These are phyloP conservation scores for Tyrannus savana DNA, from an alignment of 2,113 vertebrate species.

Conservation along the genomic window DNA sequence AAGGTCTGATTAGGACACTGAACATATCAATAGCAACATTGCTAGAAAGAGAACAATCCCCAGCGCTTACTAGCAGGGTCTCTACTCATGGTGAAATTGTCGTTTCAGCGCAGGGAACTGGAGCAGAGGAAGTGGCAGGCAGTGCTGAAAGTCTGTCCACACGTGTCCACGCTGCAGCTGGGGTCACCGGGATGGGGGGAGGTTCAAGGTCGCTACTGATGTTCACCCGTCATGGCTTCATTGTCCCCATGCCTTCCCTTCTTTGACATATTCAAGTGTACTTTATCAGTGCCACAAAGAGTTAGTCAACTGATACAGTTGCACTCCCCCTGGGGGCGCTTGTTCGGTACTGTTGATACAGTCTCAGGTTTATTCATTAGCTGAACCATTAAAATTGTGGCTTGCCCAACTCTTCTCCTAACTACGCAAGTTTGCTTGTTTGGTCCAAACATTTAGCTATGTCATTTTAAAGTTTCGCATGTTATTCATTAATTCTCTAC, in stretches of 20 bases:
- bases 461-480: constrained; percentile 64
- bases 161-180: constrained; percentile 44
- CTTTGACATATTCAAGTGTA: constrained; percentile 71
- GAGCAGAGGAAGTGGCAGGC: constrained; percentile 46
- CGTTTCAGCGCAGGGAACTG: constrained; percentile 1
- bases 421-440: constrained; percentile 61
- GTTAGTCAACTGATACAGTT: constrained; percentile 75
- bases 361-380: constrained; percentile 72
- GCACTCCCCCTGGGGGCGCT: constrained; percentile 44
- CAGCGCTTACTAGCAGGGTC: constrained; percentile 51
- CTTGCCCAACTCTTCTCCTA: constrained; percentile 33
- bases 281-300: constrained; percentile 72
- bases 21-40: constrained; percentile 36
- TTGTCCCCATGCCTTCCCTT: constrained; percentile 66
- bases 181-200: constrained; percentile 65
- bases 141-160: constrained; percentile 3
- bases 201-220: constrained; percentile 72
- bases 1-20: constrained; percentile 65
- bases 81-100: constrained; percentile 42
- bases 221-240: constrained; percentile 71
- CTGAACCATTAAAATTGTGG: constrained; percentile 60
- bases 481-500: constrained; percentile 68
- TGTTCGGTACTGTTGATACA: constrained; percentile 66
- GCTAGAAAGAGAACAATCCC: constrained; percentile 50
- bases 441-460: constrained; percentile 70